Evolutionary conservation across 2,888 invertebrate genomes (phyloP), one percentile per base, ranked within the genome.

Genomic region (Perizoma flavofasciatum): DNA sequence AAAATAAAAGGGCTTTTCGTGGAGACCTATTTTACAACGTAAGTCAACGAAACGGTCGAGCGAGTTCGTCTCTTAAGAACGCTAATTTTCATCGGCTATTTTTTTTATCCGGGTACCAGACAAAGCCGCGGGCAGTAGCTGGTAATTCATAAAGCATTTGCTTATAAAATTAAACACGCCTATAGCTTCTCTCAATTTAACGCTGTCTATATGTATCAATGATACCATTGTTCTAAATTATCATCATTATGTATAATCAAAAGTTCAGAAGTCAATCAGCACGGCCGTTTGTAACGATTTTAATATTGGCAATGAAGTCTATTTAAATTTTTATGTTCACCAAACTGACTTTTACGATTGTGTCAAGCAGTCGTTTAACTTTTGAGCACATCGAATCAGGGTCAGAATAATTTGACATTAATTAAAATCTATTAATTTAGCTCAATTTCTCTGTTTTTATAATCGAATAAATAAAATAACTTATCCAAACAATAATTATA

Each of bases 301-400:
- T 51, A 56, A 58, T 57, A 57, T 66, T 59, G 69, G 70, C 75
- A 73, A 75, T 75, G 71, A 73, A 70, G 68, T 61, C 67, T 67
- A 65, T 67, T 52, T 73, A 70, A 71, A 70, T 73, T 74, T 77
- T 77, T 80, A 82, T 75, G 73, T 75, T 69, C 74, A 54, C 58
- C 62, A 65, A 69, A 72, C 62, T 66, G 68, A 69, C 68, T 73
- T 78, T 76, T 76, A 78, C 67, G 71, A 72, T 55, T 64, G 59
- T 59, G 55, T 63, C 64, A 63, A 55, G 48, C 56, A 32, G 35
- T 51, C 41, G 45, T 40, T 40, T 35, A 45, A 34, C 49, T 45
- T 62, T 39, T 47, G 22, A 50, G 40, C 32, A 22, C 22, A 22
- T 44, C 40, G 32, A 10, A 52, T 65, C 63, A 67, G 49, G 59